These are phyloP conservation scores for Rhopilema esculentum DNA, from an alignment of 30 jellyfish, hydroid and myxozoan genomes.

Conservation along the genomic window DNA sequence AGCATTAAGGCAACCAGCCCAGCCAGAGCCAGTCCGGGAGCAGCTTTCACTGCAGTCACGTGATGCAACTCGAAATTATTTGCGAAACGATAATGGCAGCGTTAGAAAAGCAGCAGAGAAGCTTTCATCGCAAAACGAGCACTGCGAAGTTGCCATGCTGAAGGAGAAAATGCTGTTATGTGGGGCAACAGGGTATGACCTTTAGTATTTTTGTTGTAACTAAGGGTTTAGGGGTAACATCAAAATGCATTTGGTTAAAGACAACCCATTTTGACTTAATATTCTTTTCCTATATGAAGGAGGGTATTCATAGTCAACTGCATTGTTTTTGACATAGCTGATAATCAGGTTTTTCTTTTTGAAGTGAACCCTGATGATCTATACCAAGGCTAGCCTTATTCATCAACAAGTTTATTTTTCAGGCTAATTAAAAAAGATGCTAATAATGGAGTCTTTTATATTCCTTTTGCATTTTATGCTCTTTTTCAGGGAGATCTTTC, in stretches of 20 bases:
- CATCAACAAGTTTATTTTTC: no score
- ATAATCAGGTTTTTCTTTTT: no score
- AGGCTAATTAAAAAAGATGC: no score
- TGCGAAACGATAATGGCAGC: neutral
- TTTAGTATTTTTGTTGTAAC: neutral
- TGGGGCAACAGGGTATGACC: slow-evolving; percentile 53
- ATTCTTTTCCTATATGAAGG: no score
- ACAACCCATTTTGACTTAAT: no score
- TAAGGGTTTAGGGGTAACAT: no score
- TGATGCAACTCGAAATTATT: neutral
- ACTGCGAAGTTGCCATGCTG: slow-evolving; percentile 28
- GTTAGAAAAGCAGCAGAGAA: neutral
- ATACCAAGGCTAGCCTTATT: no score
- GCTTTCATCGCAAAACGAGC: slow-evolving; percentile 2
- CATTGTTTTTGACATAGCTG: no score
- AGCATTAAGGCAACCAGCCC: neutral
- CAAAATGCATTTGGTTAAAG: no score
- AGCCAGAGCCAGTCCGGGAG: neutral
- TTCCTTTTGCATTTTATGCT: neutral
- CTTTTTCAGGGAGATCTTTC: neutral
- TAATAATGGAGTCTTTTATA: no score
- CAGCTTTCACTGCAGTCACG: neutral
- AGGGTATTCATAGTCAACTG: no score
- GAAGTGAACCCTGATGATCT: no score
- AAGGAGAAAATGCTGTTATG: slow-evolving; percentile 41